Percentiles rank a stretch among this genome's conserved stretches.
phyloP scores from a whole-genome alignment of 1,140 invertebrate species.

The Mactra quadrangularis region DNA sequence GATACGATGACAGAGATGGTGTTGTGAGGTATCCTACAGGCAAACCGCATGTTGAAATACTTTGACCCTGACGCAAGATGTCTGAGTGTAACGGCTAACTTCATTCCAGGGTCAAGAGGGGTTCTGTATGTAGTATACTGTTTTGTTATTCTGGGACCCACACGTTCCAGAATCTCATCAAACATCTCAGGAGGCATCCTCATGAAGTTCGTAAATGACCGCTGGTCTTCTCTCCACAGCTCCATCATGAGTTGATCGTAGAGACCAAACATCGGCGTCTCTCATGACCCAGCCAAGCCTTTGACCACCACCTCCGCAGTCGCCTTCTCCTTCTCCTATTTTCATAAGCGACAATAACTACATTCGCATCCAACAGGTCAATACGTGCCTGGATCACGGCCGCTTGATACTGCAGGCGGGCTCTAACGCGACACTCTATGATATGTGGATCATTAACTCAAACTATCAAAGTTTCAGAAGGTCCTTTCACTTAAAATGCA shows the following conservation, averaged over 20 bases:
- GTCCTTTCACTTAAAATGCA: no score
- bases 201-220: constrained; percentile 21
- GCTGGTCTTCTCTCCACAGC: not conserved
- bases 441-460: no score
- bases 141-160: constrained; percentile 52
- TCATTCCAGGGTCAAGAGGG: constrained; percentile 52
- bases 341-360: not conserved
- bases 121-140: constrained; percentile 60
- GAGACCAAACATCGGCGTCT: not conserved
- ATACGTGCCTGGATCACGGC: no score
- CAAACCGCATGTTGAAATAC: constrained; percentile 59
- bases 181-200: constrained; percentile 46
- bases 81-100: constrained; percentile 57
- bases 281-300: not conserved
- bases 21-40: constrained; percentile 41
- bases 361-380: no score
- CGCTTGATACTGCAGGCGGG: no score
- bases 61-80: constrained; percentile 53
- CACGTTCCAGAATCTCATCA: constrained; percentile 46
- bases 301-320: not conserved
- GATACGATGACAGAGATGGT: constrained; percentile 41
- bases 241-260: not conserved
- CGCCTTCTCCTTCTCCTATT: not conserved
- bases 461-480: no score
- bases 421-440: no score